A percentile compares a stretch with the other conserved stretches of the same genome.
Evolutionary conservation across 1,140 invertebrate species (phyloP).

Genomic region (Alviniconcha marisindica): DNA sequence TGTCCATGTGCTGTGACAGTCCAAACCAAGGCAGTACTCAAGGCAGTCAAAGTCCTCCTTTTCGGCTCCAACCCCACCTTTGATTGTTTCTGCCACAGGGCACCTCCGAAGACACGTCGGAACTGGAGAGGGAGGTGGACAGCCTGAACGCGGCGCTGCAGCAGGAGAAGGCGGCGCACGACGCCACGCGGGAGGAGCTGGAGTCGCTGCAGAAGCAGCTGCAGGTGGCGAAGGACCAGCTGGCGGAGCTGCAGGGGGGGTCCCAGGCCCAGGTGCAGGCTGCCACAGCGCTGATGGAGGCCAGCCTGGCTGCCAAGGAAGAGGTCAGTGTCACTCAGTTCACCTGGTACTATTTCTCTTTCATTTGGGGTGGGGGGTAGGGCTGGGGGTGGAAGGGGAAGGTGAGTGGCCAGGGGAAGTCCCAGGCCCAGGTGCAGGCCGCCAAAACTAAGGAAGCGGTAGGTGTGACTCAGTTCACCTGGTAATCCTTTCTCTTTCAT

Average conservation of each 20-base stretch:
- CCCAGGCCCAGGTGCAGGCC: slow-evolving; percentile 51
- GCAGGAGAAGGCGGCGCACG: slow-evolving; percentile 64
- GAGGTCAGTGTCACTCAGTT: slow-evolving; percentile 60
- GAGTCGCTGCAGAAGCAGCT: slow-evolving; percentile 65
- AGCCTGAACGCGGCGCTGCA: slow-evolving; percentile 57
- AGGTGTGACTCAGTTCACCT: too few relatives aligned
- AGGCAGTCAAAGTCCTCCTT: not conserved
- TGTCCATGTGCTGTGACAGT: too few relatives aligned
- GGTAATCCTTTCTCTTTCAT: too few relatives aligned
- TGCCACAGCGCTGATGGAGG: slow-evolving; percentile 50
- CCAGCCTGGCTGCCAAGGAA: slow-evolving; percentile 58
- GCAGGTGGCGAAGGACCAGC: slow-evolving; percentile 52
- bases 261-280: slow-evolving; percentile 51
- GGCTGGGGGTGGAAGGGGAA: too few relatives aligned
- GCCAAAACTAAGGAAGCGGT: slow-evolving; percentile 63
- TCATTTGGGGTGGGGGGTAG: too few relatives aligned
- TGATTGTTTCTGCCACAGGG: slow-evolving; percentile 24
- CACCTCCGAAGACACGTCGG: slow-evolving; percentile 2
- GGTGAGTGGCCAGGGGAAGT: slow-evolving; percentile 53
- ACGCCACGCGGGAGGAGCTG: slow-evolving; percentile 64
- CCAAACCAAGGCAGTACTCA: not conserved
- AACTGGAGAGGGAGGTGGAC: slow-evolving; percentile 57
- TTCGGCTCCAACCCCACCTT: not conserved
- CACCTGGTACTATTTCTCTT: too few relatives aligned
- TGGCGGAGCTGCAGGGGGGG: slow-evolving; percentile 52